Evolutionary conservation across 92 coral and sea anemone genomes (phyloP), one percentile per base, ranked within the genome.

Genomic region (Porites divaricata): DNA sequence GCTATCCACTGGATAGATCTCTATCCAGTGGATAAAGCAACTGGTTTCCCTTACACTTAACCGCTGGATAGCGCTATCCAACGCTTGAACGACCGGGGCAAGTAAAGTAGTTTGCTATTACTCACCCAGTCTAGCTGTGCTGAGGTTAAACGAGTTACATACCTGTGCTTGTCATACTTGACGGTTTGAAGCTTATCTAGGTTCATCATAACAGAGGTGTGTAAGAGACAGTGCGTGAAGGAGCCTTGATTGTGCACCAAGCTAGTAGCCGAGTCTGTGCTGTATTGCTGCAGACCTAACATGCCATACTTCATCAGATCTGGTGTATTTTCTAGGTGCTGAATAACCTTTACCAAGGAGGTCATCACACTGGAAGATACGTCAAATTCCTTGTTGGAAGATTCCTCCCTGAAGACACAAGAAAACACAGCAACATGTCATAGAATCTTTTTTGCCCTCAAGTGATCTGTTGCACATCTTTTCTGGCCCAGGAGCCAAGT

Each of bases 281-380:
- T 92, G 83, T 93, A 96, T 45, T 92, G 98, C 81, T 89, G 89
- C 72, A 96, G 73, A 41, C 98, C 98, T 4, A 96, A 20, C 84
- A 94, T 83, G 22, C 95, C 98, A 56, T 83, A 92, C 28, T 86
- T 91, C 72, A 90, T 72, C 9, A 96, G 69, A 56, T 87, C 92
- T 4, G 97, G 95, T 21, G 92, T 93, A 21, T 87, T 75, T 85
- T 96, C 99, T 10, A 96, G 89, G 48, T 80, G 81, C 75, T 92
- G 91, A 54, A 90, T 85, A 58, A 95, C 88, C 73, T 90, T 90
- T 61, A 83, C 63, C 69, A 96, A 75, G 19, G 99, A 95, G 74
- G 95, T 89, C 93, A 89, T 78, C 69, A 81, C 69, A 53, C 59
- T 57, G 53, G 85, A 61, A 5, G 87, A 61, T 2, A 51, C 77